Evolutionary conservation across 1,140 invertebrate species (phyloP).

Genomic region (Lepidurus packardi): DNA sequence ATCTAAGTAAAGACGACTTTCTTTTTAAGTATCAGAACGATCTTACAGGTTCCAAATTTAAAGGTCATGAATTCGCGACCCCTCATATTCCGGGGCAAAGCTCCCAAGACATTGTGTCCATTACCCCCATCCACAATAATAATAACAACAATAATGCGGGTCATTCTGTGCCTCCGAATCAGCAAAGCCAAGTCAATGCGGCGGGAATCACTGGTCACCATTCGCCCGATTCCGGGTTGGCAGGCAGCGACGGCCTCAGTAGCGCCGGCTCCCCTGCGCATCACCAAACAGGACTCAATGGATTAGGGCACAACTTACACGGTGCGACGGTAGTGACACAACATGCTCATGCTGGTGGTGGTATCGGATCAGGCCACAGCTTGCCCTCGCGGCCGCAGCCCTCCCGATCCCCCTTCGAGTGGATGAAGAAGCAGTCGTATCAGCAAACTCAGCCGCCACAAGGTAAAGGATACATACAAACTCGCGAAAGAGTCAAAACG

Average conservation of each 20-base stretch:
- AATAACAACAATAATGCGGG: background rate
- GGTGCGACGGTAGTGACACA: conserved; percentile 36
- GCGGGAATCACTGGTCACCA: conserved; percentile 34
- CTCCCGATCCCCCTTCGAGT: conserved; percentile 71
- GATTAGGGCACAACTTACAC: conserved; percentile 32
- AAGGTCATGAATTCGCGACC: conserved; percentile 12
- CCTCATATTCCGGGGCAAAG: conserved; percentile 25
- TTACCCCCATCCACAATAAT: conserved; percentile 26
- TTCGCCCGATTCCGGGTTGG: conserved; percentile 40
- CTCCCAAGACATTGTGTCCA: conserved; percentile 29
- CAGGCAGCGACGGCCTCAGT: conserved; percentile 40
- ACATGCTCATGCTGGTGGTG: conserved; percentile 7
- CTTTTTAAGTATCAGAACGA: conserved; percentile 13
- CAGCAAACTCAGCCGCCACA: conserved; percentile 67
- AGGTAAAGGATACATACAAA: conserved; percentile 54
- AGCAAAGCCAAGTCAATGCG: conserved; percentile 13
- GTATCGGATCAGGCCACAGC: conserved; percentile 22
- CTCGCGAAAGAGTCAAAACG: conserved; percentile 28
- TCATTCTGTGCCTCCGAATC: conserved; percentile 10
- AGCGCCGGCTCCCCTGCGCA: conserved; percentile 38
- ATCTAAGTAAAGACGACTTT: conserved; percentile 28
- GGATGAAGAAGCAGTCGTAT: conserved; percentile 83
- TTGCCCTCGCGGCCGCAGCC: conserved; percentile 52
- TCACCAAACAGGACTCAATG: conserved; percentile 24
- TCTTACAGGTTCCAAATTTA: conserved; percentile 25